These are phyloP conservation scores for Choloepus didactylus DNA, from an alignment of 2,797 vertebrate genomes.

Conservation along the genomic window DNA sequence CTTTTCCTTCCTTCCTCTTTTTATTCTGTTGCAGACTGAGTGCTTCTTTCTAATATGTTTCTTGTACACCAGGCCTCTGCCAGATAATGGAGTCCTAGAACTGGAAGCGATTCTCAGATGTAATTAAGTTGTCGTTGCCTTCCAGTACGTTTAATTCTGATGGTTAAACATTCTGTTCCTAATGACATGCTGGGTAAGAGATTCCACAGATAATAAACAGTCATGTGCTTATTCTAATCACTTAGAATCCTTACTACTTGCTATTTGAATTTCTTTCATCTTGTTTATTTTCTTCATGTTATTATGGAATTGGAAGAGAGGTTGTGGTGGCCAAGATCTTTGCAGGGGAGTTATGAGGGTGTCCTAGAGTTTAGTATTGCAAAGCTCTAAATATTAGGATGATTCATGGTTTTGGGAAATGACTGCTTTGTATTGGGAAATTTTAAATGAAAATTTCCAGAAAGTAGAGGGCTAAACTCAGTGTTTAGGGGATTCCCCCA, in stretches of 20 bases:
- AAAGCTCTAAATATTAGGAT: slow-evolving; percentile 13
- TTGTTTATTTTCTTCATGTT: not conserved
- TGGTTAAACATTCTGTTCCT: not conserved
- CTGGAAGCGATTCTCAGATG: not conserved
- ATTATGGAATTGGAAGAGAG: not conserved
- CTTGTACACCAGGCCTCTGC: not conserved
- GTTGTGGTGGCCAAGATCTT: not conserved
- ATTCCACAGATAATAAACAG: not conserved
- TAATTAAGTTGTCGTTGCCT: not conserved
- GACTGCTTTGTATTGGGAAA: slow-evolving; percentile 30
- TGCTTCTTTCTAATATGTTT: not conserved
- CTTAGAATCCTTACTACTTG: not conserved
- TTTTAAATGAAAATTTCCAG: slow-evolving; percentile 43
- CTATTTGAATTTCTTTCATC: slow-evolving; percentile 54
- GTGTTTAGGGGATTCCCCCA: not conserved
- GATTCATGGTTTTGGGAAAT: not conserved
- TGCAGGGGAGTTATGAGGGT: not conserved
- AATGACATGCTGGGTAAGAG: not conserved
- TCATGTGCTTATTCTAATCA: not conserved
- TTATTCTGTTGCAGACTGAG: not conserved
- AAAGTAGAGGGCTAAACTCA: not conserved
- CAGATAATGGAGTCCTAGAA: not conserved
- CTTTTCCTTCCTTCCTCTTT: slow-evolving; percentile 22
- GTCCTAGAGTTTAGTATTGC: not conserved
- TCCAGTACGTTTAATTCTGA: not conserved